Conservation (phyloP, 2,113 vertebrate species). For the Colinus virginianus region DNA sequence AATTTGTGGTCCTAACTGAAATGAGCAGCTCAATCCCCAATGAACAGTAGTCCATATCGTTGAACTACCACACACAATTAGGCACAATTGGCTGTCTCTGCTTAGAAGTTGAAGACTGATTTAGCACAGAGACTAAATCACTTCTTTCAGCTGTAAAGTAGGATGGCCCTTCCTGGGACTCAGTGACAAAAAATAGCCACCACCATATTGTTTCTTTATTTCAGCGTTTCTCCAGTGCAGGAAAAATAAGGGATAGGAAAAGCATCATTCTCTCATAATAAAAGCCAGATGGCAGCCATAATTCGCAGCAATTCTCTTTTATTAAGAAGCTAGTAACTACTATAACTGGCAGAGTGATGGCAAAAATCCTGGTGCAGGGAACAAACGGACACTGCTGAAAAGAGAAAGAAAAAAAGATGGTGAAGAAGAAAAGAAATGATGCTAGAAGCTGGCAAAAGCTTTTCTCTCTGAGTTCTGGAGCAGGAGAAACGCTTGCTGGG, state of each 20-base stretch:
- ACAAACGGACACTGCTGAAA: background rate
- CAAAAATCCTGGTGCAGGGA: background rate
- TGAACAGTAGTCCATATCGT: slow-evolving; percentile 62
- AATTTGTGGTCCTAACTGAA: slow-evolving; percentile 70
- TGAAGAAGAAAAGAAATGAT: background rate
- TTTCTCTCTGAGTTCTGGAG: slow-evolving; percentile 6
- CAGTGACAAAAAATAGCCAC: background rate
- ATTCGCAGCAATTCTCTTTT: slow-evolving; percentile 54
- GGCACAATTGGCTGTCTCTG: slow-evolving; percentile 68
- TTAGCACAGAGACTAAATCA: slow-evolving; percentile 43
- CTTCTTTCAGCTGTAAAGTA: slow-evolving; percentile 31
- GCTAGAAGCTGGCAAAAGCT: background rate
- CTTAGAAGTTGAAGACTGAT: slow-evolving; percentile 58
- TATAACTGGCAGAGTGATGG: background rate
- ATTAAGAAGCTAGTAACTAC: slow-evolving; percentile 54
- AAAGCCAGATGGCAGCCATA: slow-evolving; percentile 54
- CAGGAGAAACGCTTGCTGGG: background rate
- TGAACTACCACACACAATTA: slow-evolving; percentile 70
- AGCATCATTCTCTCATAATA: slow-evolving; percentile 11
- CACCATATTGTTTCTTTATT: slow-evolving; percentile 32
- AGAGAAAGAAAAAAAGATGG: background rate
- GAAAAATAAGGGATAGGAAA: slow-evolving; percentile 28
- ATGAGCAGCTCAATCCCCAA: slow-evolving; percentile 65
- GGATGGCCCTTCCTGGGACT: slow-evolving; percentile 1
- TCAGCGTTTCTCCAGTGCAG: slow-evolving; percentile 26